phyloP scores from a whole-genome alignment of 2,113 vertebrate species.

The Ammodytes marinus region DNA sequence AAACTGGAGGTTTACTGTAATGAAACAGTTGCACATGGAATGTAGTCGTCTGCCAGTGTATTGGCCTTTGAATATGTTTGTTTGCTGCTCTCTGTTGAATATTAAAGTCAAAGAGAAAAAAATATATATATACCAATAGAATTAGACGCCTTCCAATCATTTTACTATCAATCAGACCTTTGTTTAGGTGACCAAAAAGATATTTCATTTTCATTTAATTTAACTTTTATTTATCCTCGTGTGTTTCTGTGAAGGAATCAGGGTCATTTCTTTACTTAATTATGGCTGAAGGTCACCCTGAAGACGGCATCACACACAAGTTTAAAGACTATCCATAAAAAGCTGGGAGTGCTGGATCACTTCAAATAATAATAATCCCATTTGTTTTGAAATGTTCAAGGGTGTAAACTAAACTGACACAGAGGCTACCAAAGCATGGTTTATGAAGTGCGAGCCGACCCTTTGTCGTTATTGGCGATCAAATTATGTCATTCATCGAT shows the following conservation, averaged over 20 bases:
- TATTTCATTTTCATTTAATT: no score
- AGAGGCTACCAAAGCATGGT: neutral
- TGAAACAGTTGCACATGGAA: neutral
- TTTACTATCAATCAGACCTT: neutral
- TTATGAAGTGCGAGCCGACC: neutral
- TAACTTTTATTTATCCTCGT: no score
- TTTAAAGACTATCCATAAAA: neutral
- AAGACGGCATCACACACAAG: neutral
- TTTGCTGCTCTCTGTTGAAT: neutral
- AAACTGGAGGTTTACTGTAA: neutral
- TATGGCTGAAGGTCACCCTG: neutral
- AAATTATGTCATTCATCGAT: conserved; percentile 14
- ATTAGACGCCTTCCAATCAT: neutral
- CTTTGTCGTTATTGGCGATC: conserved; percentile 36
- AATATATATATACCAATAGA: neutral
- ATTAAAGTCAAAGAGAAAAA: neutral
- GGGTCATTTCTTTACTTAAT: neutral
- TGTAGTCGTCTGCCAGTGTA: neutral
- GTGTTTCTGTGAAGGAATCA: neutral
- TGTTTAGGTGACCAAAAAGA: neutral
- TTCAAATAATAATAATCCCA: neutral
- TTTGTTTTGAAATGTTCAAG: neutral
- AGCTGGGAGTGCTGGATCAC: neutral
- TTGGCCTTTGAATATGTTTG: neutral
- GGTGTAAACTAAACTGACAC: neutral